A percentile compares a stretch with the other conserved stretches of the same genome.
phyloP scores from a whole-genome alignment of 2,797 vertebrate genomes.

The Coendou prehensilis region DNA sequence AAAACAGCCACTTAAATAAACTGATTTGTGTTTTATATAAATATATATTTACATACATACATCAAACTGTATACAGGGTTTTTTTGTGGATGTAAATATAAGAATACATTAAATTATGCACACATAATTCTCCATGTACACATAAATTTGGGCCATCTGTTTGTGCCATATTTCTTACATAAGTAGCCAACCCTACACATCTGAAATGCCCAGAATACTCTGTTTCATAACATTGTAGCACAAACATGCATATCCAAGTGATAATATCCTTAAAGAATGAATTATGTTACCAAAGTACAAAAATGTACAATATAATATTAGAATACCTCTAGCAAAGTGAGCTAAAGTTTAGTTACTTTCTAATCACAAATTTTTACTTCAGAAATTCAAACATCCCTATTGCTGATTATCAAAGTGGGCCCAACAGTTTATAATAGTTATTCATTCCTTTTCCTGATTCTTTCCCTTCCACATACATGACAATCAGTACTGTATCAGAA shows the following conservation, averaged over 20 bases:
- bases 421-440: background rate
- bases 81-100: background rate
- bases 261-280: background rate
- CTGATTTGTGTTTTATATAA: background rate
- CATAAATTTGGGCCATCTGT: background rate
- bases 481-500: background rate
- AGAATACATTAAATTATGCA: background rate
- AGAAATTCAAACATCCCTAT: background rate
- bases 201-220: background rate
- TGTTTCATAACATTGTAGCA: background rate
- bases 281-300: slow-evolving; percentile 5
- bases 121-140: background rate
- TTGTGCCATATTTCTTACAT: background rate
- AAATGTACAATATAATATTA: background rate
- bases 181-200: background rate
- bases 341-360: background rate
- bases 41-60: background rate
- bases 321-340: slow-evolving; percentile 6
- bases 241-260: background rate
- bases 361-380: background rate
- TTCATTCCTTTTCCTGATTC: background rate
- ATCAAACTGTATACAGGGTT: background rate
- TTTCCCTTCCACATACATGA: background rate
- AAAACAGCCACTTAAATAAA: background rate
- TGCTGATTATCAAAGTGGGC: background rate